These are phyloP conservation scores for Carcharodon carcharias DNA, from an alignment of 2,797 vertebrate genomes.

Conservation along the genomic window DNA sequence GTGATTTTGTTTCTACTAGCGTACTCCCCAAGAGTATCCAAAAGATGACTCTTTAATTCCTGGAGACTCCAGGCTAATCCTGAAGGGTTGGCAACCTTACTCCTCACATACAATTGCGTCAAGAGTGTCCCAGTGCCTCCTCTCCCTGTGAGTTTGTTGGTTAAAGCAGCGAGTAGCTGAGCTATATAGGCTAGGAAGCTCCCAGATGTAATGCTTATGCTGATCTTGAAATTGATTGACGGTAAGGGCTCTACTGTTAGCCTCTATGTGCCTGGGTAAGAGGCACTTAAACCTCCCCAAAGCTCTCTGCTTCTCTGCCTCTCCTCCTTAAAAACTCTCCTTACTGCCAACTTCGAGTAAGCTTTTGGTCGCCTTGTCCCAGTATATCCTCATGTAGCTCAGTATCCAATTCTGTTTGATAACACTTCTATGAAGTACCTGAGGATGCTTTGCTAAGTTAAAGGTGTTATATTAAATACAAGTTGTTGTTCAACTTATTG, in stretches of 20 bases:
- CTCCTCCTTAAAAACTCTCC: neutral
- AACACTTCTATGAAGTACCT: neutral
- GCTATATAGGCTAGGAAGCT: neutral
- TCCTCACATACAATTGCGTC: neutral
- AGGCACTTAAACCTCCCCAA: neutral
- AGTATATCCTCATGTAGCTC: no score
- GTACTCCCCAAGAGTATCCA: neutral
- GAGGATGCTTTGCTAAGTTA: neutral
- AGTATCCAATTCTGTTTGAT: neutral
- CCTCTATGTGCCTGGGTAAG: neutral
- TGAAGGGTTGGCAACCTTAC: neutral
- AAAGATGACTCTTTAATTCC: neutral
- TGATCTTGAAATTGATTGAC: neutral
- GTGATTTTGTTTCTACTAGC: neutral
- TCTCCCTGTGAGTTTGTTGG: neutral
- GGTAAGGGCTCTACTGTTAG: neutral
- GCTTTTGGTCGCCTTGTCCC: neutral
- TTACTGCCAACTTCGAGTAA: neutral
- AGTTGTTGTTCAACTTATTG: neutral
- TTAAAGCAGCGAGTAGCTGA: neutral
- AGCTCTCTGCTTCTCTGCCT: neutral
- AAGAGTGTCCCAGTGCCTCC: neutral
- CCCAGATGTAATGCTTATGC: neutral
- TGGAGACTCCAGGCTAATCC: neutral
- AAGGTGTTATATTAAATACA: neutral